Evolutionary conservation across 2,113 vertebrate species (phyloP).

Genomic region (Pogonocichla stellata): DNA sequence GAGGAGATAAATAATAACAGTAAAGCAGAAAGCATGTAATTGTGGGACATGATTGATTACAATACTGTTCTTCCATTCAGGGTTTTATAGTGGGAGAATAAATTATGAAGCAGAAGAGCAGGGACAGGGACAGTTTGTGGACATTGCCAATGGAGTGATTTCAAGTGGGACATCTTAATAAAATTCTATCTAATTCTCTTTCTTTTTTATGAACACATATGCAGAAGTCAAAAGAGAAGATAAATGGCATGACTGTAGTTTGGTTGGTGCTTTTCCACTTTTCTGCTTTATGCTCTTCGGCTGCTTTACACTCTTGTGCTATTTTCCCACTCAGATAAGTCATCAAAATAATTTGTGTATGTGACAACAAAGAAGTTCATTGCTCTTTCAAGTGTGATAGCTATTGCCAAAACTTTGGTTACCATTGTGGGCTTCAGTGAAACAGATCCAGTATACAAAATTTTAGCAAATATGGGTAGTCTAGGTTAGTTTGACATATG

Average conservation of each 20-base stretch:
- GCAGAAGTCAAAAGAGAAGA: not conserved
- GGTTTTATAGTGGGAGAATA: slow-evolving; percentile 1
- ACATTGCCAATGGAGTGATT: not conserved
- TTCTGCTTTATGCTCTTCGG: not conserved
- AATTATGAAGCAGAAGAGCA: slow-evolving; percentile 42
- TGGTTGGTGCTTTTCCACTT: not conserved
- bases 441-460: not conserved
- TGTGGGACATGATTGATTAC: slow-evolving; percentile 17
- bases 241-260: not conserved
- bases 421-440: not conserved
- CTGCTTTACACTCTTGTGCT: not conserved
- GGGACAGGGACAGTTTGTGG: not conserved
- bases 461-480: not conserved
- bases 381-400: not conserved
- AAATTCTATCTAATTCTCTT: not conserved
- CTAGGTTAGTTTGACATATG: not conserved
- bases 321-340: not conserved
- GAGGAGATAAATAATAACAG: slow-evolving; percentile 19
- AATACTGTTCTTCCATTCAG: not conserved
- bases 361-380: not conserved
- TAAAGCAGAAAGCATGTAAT: not conserved
- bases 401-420: not conserved
- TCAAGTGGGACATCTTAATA: not conserved
- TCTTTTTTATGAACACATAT: not conserved
- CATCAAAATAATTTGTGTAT: not conserved